Evolutionary conservation across 2,888 invertebrate species (phyloP).

Genomic region (Trachelus iudaicus): DNA sequence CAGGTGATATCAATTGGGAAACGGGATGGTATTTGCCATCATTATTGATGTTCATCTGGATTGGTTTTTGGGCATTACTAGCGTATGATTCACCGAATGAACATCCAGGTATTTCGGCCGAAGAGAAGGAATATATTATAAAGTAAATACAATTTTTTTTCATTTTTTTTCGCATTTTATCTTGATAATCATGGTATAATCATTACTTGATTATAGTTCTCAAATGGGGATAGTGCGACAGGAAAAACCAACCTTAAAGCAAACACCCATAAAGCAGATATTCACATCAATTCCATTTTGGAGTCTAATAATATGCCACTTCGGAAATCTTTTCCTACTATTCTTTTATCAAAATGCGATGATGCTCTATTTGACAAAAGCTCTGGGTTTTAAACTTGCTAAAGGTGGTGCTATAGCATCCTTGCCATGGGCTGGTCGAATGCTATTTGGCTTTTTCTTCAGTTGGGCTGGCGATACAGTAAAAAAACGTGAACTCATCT

Average conservation of each 20-base stretch:
- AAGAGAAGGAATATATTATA: conserved; percentile 73
- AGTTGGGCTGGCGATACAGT: conserved; percentile 78
- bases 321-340: conserved; percentile 81
- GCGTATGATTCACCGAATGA: conserved; percentile 74
- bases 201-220: conserved; percentile 65
- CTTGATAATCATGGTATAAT: neutral
- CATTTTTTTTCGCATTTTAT: conserved; percentile 20
- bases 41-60: conserved; percentile 69
- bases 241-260: conserved; percentile 43
- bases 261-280: conserved; percentile 75
- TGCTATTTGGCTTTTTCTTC: conserved; percentile 77
- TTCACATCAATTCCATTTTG: conserved; percentile 76
- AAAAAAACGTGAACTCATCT: conserved; percentile 64
- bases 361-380: conserved; percentile 79
- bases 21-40: conserved; percentile 76
- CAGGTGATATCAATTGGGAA: conserved; percentile 74
- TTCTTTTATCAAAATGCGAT: conserved; percentile 82
- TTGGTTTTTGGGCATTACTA: conserved; percentile 72
- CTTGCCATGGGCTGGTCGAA: conserved; percentile 77
- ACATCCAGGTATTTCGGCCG: conserved; percentile 72
- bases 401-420: conserved; percentile 79
- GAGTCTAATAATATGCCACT: conserved; percentile 75
- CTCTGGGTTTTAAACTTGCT: conserved; percentile 77
- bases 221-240: conserved; percentile 44
- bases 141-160: conserved; percentile 49